Base-by-base conservation (phyloP, 2,113 vertebrate species). In the Blennius ocellaris region DNA sequence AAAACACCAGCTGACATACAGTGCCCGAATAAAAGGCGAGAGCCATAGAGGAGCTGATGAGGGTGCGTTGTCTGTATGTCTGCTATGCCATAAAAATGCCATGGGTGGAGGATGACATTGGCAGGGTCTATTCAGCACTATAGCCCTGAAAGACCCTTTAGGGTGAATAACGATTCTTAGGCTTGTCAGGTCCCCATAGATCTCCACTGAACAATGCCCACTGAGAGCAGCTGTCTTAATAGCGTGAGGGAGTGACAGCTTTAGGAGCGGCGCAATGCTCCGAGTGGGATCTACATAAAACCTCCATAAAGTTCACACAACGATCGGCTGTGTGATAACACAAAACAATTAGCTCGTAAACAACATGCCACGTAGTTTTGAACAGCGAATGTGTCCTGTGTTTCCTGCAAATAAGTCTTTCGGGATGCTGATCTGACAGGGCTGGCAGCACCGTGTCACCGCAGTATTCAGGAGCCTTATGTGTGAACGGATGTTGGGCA, bases 31-130 rank as follows among this genome's bases (percentile, higher is more conserved):
- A 84, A 89, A 89, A 89, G 54, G 48, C 63, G 44, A n/a, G 59
- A 72, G 80, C 57, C 48, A 45, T 4, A 8, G 58, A 73, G 72
- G 21, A 56, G 53, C 69, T 83, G 81, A 65, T n/a, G 65, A 61
- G 82, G 38, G 67, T 54, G 88, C 54, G 87, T 85, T 83, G 82
- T 90, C 76, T 62, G 68, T 89, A 82, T 89, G 86, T 84, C 89
- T 84, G 81, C 83, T 84, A 77, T 83, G 91, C 91, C 90, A 91
- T 89, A 92, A 90, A 90, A 90, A 94, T 94, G 91, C 87, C 93
- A 92, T 89, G 91, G 83, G 37, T 87, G 81, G 81, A 76, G 80
- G 88, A 77, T 89, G 91, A 92, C 79, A 55, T 38, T 87, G 90
- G 87, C 89, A 90, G 92, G 59, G 86, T 84, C 90, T 53, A 90